Conservation (phyloP, 2,797 vertebrate species). For the Echeneis naucrates region DNA sequence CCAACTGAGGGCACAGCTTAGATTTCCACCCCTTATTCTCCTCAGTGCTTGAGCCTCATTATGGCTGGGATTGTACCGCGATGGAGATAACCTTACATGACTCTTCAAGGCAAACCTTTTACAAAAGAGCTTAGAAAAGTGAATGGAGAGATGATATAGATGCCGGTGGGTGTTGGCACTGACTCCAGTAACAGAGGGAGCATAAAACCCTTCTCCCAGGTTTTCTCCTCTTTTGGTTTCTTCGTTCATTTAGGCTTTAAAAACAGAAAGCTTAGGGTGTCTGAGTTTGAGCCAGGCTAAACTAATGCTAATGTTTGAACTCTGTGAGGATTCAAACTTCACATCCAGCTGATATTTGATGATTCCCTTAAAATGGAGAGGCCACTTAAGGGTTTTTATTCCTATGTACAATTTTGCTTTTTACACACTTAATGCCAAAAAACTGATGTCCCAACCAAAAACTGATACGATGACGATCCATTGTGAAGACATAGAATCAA, state of each 20-base stretch:
- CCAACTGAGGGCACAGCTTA: slow-evolving; percentile 59
- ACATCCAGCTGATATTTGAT: background rate
- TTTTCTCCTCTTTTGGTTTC: slow-evolving; percentile 11
- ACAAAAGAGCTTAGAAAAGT: slow-evolving; percentile 53
- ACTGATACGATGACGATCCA: no score
- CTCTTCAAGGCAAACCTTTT: slow-evolving; percentile 66
- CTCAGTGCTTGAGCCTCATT: slow-evolving; percentile 65
- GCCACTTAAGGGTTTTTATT: no score
- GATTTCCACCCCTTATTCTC: slow-evolving; percentile 55
- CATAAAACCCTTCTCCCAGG: slow-evolving; percentile 23
- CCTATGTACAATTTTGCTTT: no score
- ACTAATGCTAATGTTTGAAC: no score
- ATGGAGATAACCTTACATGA: slow-evolving; percentile 73
- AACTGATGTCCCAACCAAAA: background rate
- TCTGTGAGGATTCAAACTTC: no score
- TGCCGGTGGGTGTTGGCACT: slow-evolving; percentile 45
- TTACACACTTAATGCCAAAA: background rate
- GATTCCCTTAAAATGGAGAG: background rate
- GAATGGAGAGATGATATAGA: slow-evolving; percentile 50
- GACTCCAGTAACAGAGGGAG: slow-evolving; percentile 26
- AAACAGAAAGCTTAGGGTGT: slow-evolving; percentile 9
- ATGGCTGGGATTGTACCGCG: slow-evolving; percentile 61
- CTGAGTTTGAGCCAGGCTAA: background rate
- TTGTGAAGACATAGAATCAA: no score
- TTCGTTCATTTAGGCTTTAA: background rate